Percentiles rank a stretch among this genome's conserved stretches.
phyloP scores from a whole-genome alignment of 2,113 vertebrate genomes.

The Columbina picui region DNA sequence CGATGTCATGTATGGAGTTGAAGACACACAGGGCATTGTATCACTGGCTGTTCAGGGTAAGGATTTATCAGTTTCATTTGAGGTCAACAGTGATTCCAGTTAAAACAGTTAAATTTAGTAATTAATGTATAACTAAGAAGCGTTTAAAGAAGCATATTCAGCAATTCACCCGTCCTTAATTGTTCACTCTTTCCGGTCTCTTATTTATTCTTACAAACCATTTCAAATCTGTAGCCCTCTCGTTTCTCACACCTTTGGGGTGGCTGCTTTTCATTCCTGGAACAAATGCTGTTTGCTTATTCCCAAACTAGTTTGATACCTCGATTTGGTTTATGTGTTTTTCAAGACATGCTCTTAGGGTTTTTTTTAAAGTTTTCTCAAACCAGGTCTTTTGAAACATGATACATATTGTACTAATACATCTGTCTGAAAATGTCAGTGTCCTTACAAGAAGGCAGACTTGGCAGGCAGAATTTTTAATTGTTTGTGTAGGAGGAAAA shows the following conservation, averaged over 20 bases:
- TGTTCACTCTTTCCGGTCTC: background rate
- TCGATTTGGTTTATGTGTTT: background rate
- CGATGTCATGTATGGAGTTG: conserved; percentile 93
- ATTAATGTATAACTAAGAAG: background rate
- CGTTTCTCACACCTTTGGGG: background rate
- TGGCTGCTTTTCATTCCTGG: background rate
- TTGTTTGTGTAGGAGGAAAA: background rate
- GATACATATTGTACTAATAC: background rate
- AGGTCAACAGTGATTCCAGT: background rate
- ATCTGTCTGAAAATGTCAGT: background rate
- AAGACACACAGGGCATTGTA: conserved; percentile 88
- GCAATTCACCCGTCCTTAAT: background rate
- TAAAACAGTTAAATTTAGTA: background rate
- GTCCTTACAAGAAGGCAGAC: background rate
- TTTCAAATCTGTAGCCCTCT: background rate
- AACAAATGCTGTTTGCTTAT: background rate
- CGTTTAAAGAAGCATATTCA: rapidly evolving
- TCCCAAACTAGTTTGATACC: background rate
- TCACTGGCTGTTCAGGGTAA: conserved; percentile 89
- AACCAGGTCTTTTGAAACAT: background rate
- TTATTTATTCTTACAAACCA: background rate
- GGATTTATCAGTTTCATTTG: background rate
- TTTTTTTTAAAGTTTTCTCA: background rate
- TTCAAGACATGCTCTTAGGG: background rate
- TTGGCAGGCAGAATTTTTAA: background rate